A percentile compares a stretch with the other conserved stretches of the same genome.
Evolutionary conservation across 2,797 vertebrate genomes (phyloP).

Genomic region (Pipistrellus nathusii): DNA sequence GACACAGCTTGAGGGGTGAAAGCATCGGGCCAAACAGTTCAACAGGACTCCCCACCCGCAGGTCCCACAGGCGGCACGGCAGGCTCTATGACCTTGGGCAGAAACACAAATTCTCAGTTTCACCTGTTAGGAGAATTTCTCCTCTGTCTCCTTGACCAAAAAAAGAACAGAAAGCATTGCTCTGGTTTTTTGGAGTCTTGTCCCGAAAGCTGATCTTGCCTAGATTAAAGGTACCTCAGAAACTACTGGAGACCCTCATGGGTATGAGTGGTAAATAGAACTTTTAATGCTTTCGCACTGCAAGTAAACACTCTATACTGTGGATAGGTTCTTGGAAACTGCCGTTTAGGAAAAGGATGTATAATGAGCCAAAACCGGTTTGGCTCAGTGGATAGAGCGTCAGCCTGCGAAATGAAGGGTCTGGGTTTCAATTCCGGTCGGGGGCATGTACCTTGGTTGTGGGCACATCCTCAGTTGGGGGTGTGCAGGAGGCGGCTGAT

Average conservation of each 20-base stretch:
- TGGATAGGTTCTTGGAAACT: too few relatives aligned
- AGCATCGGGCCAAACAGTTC: not conserved
- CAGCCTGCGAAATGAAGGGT: too few relatives aligned
- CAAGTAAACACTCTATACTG: too few relatives aligned
- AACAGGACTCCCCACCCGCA: fast-evolving
- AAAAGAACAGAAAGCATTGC: not conserved
- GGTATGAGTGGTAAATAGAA: not conserved
- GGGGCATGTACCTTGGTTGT: too few relatives aligned
- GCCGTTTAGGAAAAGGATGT: too few relatives aligned
- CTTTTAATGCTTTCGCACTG: not conserved
- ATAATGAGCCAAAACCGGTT: too few relatives aligned
- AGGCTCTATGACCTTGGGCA: not conserved
- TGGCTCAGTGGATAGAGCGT: too few relatives aligned
- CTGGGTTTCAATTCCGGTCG: too few relatives aligned
- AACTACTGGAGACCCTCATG: not conserved
- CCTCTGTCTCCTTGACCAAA: not conserved
- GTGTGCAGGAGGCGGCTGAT: too few relatives aligned
- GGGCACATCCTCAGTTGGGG: too few relatives aligned
- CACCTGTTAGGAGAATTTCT: not conserved
- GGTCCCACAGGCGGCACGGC: not conserved
- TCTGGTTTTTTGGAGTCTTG: not conserved
- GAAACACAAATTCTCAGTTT: not conserved
- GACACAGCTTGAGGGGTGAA: not conserved
- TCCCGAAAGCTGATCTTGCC: not conserved
- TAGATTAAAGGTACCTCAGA: not conserved